These are phyloP conservation scores for Philonicus albiceps DNA, from an alignment of 2,888 invertebrate genomes.

Conservation along the genomic window DNA sequence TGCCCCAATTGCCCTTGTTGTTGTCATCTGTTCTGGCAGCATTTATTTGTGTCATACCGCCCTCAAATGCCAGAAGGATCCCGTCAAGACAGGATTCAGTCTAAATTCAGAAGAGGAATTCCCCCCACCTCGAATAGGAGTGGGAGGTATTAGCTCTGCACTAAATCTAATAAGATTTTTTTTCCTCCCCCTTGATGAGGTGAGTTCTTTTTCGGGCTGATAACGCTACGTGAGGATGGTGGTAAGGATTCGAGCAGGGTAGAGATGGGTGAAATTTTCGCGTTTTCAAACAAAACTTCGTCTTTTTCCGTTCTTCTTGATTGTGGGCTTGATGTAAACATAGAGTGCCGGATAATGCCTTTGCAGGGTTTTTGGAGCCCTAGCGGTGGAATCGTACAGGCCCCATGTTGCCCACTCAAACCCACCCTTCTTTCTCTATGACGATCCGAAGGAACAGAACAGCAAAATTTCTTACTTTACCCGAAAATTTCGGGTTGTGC, in stretches of 20 bases:
- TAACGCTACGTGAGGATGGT: background rate
- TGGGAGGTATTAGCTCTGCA: background rate
- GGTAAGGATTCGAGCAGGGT: background rate
- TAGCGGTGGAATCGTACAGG: background rate
- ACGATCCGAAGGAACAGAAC: background rate
- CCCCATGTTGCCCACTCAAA: background rate
- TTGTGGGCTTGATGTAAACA: constrained; percentile 29
- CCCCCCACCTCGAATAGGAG: background rate
- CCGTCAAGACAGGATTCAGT: background rate
- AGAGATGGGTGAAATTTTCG: background rate
- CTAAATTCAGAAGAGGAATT: background rate
- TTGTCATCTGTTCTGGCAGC: background rate
- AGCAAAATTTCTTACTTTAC: background rate
- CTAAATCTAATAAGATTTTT: constrained; percentile 25
- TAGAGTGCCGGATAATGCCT: background rate
- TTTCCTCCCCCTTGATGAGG: background rate
- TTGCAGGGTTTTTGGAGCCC: background rate
- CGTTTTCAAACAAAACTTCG: constrained; percentile 4
- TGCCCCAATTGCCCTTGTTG: background rate
- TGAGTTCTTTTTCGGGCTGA: background rate
- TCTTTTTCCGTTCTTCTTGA: background rate
- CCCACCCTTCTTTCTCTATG: background rate
- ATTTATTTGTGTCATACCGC: background rate
- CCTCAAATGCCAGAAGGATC: background rate
- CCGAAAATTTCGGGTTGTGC: background rate